Conservation (phyloP, 2,113 vertebrate genomes). For the Brienomyrus longianalis region DNA sequence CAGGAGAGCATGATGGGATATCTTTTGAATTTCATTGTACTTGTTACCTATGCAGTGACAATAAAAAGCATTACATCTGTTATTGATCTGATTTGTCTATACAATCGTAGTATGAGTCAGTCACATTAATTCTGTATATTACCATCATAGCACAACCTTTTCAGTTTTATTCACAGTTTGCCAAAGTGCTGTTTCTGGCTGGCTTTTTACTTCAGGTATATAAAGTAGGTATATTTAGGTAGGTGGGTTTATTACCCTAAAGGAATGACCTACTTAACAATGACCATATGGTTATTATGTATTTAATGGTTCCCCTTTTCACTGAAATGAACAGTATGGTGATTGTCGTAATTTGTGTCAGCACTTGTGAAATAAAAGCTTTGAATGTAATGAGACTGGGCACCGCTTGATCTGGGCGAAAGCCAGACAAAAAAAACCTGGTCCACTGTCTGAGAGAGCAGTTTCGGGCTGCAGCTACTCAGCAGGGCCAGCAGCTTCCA, state of each 20-base stretch:
- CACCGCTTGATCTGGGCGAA: background rate
- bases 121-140: background rate
- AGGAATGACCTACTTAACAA: background rate
- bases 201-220: background rate
- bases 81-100: background rate
- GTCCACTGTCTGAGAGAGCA: background rate
- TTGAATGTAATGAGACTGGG: background rate
- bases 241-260: background rate
- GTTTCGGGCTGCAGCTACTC: background rate
- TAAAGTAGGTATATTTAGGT: background rate
- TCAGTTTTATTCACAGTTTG: background rate
- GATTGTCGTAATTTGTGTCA: background rate
- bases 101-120: background rate
- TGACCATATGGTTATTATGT: constrained; percentile 6
- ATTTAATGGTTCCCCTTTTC: background rate
- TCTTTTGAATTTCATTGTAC: background rate
- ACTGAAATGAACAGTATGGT: background rate
- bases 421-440: constrained; percentile 6
- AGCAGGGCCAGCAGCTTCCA: background rate
- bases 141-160: background rate
- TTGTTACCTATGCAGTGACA: background rate
- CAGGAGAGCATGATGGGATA: background rate
- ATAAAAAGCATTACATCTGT: background rate
- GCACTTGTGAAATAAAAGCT: background rate
- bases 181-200: background rate